A percentile compares a stretch with the other conserved stretches of the same genome.
These are phyloP conservation scores for Adelges cooleyi DNA, from an alignment of 1,140 invertebrate species.

Conservation along the genomic window DNA sequence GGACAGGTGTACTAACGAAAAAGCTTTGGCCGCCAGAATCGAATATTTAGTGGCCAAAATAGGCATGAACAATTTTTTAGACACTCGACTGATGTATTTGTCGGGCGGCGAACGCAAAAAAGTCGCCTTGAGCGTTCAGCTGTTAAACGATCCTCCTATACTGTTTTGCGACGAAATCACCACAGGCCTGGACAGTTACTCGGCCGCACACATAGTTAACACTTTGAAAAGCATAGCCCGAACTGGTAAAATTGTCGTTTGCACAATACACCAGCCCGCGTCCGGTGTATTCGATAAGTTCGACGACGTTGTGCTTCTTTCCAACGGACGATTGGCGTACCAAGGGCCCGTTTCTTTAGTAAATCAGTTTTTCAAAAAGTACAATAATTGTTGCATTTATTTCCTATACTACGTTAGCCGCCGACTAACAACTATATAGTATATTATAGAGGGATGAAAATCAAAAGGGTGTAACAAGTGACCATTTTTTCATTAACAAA, in stretches of 20 bases:
- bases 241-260: conserved; percentile 53
- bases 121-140: conserved; percentile 66
- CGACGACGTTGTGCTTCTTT: conserved; percentile 62
- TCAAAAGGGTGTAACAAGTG: too few relatives aligned
- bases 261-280: conserved; percentile 94
- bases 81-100: conserved; percentile 65
- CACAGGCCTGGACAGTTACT: conserved; percentile 40
- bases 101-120: conserved; percentile 89
- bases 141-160: conserved; percentile 66
- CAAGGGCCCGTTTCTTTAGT: conserved; percentile 57
- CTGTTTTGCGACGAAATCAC: conserved; percentile 98
- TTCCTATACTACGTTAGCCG: too few relatives aligned
- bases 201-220: conserved; percentile 31
- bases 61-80: conserved; percentile 56
- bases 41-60: conserved; percentile 53
- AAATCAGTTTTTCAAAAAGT: conserved; percentile 52
- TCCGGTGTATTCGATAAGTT: conserved; percentile 93
- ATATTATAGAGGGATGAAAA: too few relatives aligned
- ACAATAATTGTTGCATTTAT: conserved; percentile 33
- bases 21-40: conserved; percentile 36
- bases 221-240: conserved; percentile 30
- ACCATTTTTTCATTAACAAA: too few relatives aligned
- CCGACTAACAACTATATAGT: too few relatives aligned
- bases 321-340: conserved; percentile 68
- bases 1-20: conserved; percentile 36